Evolutionary conservation across 2,797 vertebrate species (phyloP).

Genomic region (Ibycter americanus): DNA sequence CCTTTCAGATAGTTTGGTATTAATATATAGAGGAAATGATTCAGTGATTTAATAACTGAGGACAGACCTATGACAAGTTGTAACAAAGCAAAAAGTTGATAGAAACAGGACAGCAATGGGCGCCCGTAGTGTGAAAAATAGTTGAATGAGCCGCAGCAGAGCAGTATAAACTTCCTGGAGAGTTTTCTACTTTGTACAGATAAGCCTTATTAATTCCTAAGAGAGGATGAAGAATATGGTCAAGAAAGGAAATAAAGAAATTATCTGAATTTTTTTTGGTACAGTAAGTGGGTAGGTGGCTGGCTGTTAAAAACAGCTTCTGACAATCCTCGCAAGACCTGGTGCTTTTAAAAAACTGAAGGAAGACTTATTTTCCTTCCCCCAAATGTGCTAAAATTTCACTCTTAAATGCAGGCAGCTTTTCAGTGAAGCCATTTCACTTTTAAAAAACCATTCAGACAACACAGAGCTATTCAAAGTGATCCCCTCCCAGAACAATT

Average conservation of each 20-base stretch:
- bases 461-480: background rate
- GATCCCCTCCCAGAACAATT: background rate
- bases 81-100: background rate
- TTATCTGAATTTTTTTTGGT: background rate
- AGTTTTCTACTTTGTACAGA: slow-evolving; percentile 7
- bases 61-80: background rate
- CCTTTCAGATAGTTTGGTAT: background rate
- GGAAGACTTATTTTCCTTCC: background rate
- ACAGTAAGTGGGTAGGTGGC: background rate
- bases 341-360: background rate
- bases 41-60: background rate
- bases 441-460: background rate
- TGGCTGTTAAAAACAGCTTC: background rate
- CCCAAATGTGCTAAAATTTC: background rate
- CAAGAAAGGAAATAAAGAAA: background rate
- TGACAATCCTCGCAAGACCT: background rate
- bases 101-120: background rate
- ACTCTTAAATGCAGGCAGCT: background rate
- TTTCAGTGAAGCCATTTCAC: background rate
- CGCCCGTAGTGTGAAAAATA: background rate
- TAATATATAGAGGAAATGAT: background rate
- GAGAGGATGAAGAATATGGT: background rate
- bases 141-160: background rate
- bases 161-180: slow-evolving; percentile 12
- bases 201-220: slow-evolving; percentile 15